Conservation (phyloP, 2,113 vertebrate genomes). For the Sminthopsis crassicaudata region DNA sequence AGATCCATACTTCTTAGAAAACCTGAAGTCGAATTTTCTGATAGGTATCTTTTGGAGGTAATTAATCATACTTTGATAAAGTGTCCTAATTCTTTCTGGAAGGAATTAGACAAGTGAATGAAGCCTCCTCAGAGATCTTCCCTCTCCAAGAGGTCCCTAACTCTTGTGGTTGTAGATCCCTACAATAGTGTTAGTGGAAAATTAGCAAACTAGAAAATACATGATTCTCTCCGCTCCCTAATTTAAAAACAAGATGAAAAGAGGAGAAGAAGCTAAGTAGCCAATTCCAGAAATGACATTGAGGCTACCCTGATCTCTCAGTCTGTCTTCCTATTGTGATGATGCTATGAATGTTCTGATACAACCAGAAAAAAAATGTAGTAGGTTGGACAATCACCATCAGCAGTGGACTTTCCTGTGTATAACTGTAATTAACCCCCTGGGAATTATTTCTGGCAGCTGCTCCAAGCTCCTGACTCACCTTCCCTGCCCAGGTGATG, state of each 20-base stretch:
- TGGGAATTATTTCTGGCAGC: background rate
- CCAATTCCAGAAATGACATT: background rate
- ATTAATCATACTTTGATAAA: background rate
- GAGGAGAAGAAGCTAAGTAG: background rate
- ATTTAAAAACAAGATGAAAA: background rate
- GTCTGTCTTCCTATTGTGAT: background rate
- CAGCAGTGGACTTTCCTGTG: background rate
- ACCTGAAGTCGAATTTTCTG: background rate
- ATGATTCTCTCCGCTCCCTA: background rate
- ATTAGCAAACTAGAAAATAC: background rate
- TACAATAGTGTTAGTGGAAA: background rate
- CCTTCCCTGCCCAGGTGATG: background rate
- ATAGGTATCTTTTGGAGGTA: background rate
- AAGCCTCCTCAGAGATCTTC: background rate
- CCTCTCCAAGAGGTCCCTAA: background rate
- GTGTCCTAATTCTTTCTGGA: background rate
- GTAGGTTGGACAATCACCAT: background rate
- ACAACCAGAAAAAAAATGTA: background rate
- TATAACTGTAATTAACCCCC: background rate
- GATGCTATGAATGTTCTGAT: background rate
- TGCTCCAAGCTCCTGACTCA: background rate
- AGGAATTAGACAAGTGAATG: background rate
- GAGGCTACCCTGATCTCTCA: background rate
- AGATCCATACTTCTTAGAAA: background rate
- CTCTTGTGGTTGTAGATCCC: background rate